These are phyloP conservation scores for Epizoanthus rinbou DNA, from an alignment of 92 coral and sea anemone species.

Conservation along the genomic window DNA sequence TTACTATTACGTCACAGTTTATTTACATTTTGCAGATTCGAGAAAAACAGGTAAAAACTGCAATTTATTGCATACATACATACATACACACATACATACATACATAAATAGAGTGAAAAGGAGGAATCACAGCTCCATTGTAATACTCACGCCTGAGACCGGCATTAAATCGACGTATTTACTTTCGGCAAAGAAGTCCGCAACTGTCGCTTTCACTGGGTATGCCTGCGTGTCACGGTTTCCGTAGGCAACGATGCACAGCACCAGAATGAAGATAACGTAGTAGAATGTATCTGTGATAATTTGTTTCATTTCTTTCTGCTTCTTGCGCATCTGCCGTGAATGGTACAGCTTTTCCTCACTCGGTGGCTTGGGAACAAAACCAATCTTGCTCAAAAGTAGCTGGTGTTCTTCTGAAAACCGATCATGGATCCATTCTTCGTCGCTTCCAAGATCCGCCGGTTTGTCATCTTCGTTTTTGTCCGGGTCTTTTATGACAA, in stretches of 20 bases:
- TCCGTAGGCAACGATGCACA: constrained; percentile 79
- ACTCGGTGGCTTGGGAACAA: constrained; percentile 71
- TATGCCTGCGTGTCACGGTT: constrained; percentile 64
- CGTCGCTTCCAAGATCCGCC: constrained; percentile 57
- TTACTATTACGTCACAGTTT: no score
- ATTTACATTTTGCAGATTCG: no score
- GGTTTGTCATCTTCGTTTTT: constrained; percentile 61
- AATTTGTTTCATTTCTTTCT: constrained; percentile 81
- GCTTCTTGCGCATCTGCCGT: constrained; percentile 60
- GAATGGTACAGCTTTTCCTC: constrained; percentile 67
- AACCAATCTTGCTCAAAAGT: constrained; percentile 15
- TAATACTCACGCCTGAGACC: constrained; percentile 24
- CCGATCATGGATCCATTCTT: constrained; percentile 68
- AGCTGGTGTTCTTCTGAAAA: constrained; percentile 23
- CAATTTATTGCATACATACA: neutral
- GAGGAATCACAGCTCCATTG: neutral
- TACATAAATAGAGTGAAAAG: no score
- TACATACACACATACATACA: no score
- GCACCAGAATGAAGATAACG: constrained; percentile 59
- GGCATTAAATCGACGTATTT: constrained; percentile 54
- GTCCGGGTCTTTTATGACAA: constrained; percentile 86
- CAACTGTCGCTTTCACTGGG: constrained; percentile 39
- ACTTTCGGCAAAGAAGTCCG: constrained; percentile 43
- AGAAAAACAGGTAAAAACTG: no score
- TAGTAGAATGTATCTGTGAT: constrained; percentile 71